These are phyloP conservation scores for Tuberolachnus salignus DNA, from an alignment of 2,888 invertebrate species.

Conservation along the genomic window DNA sequence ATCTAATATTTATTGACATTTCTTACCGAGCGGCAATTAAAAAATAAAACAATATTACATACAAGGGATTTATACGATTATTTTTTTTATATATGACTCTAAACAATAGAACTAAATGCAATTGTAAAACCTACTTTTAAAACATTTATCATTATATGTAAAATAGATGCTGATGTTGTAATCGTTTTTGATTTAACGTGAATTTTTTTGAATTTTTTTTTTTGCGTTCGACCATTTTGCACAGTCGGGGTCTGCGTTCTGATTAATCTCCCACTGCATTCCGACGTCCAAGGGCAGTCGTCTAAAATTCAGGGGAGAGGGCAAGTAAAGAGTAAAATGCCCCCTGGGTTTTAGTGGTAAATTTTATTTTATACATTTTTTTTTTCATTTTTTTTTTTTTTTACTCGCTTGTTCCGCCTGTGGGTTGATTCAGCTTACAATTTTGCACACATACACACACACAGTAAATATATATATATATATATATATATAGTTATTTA, in stretches of 20 bases:
- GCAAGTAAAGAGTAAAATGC: constrained; percentile 30
- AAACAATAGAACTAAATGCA: too few species aligned
- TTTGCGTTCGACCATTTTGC: constrained; percentile 33
- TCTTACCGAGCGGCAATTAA: too few species aligned
- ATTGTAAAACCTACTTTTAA: too few species aligned
- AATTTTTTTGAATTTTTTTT: neutral
- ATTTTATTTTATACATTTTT: constrained; percentile 39
- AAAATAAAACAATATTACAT: too few species aligned
- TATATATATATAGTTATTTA: constrained; percentile 43
- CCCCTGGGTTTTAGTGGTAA: constrained; percentile 51
- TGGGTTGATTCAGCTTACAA: constrained; percentile 45
- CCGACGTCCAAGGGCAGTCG: constrained; percentile 47
- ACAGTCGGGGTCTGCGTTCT: constrained; percentile 36
- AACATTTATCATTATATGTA: too few species aligned
- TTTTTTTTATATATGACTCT: too few species aligned
- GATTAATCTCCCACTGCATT: constrained; percentile 52
- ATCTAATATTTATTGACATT: too few species aligned
- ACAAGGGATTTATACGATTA: too few species aligned
- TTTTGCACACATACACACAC: constrained; percentile 26
- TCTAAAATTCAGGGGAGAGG: constrained; percentile 11
- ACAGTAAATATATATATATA: neutral
- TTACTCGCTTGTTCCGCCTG: constrained; percentile 41
- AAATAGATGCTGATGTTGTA: too few species aligned
- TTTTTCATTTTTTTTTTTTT: constrained; percentile 2
- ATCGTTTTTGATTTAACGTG: too few species aligned